Evolutionary conservation across 2,888 invertebrate genomes (phyloP), one percentile per base, ranked within the genome.

Genomic region (Litoditis marina): DNA sequence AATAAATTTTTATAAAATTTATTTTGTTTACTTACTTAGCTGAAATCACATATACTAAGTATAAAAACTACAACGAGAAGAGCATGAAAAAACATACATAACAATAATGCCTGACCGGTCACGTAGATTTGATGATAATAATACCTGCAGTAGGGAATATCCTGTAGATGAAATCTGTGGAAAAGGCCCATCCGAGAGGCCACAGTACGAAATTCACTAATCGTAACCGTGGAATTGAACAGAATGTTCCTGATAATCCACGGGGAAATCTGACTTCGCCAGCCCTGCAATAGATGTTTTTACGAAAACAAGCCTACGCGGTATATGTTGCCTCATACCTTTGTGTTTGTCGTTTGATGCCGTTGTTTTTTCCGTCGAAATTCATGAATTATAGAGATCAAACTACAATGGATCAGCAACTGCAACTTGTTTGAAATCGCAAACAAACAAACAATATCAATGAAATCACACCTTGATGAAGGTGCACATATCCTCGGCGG

Each of bases 201-300:
- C 5, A 58, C 65, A 1, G 52, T 27, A 3, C 71, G 58, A 32
- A 71, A 71, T 16, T 71, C 71, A 25, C 68, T 66, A 44, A 71
- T 71, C 0, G 71, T 63, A 2, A 71, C 65, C 19, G 51, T 65
- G 0, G 71, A 66, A 39, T 71, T 71, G 54, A 71, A 71, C 6
- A 65, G 61, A 30, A 71, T 66, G n/a, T 54, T 55, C 25, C 64
- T 58, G 44, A 71, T 71, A 6, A 63, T 63, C 71, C 71, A 71
- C 2, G 71, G 71, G 25, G 65, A 57, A 5, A 63, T 19, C 0
- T 65, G 50, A 13, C 39, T 34, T 55, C 63, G 30, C 66, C 65
- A 52, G 25, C 55, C 55, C 61, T 61, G 30, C 16, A 55, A 42
- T n/a, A 6, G 22, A 34, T 36, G 7, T 31, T 28, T 13, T 52